phyloP scores from a whole-genome alignment of 1,140 invertebrate genomes.

The Chymomyza costata region DNA sequence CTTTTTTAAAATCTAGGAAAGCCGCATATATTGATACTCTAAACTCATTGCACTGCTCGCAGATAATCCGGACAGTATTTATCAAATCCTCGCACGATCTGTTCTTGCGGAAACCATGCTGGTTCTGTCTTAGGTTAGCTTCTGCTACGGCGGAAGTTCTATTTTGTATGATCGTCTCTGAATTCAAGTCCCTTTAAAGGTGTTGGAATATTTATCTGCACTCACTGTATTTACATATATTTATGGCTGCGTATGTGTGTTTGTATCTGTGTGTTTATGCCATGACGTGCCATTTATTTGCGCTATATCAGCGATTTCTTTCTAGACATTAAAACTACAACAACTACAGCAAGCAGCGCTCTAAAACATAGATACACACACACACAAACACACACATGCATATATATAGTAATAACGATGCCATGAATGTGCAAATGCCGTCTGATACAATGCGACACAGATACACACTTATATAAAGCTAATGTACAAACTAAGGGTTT shows the following conservation, averaged over 20 bases:
- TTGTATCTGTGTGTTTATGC: slow-evolving; percentile 7
- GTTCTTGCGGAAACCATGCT: no score
- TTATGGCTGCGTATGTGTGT: neutral
- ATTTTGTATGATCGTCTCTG: no score
- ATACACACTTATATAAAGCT: slow-evolving; percentile 44
- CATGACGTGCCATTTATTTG: slow-evolving; percentile 41
- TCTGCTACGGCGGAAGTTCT: no score
- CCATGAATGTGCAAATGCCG: slow-evolving; percentile 42
- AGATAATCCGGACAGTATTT: no score
- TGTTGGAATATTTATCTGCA: no score
- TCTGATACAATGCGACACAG: slow-evolving; percentile 32
- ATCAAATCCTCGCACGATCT: no score
- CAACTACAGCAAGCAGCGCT: neutral
- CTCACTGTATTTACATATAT: no score
- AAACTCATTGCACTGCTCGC: no score
- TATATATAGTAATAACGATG: slow-evolving; percentile 32
- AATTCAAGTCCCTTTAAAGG: no score
- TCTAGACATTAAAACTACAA: neutral
- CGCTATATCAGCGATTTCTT: slow-evolving; percentile 41
- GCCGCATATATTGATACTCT: no score
- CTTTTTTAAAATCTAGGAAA: no score
- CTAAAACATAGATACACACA: slow-evolving; percentile 9
- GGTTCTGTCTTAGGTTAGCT: no score
- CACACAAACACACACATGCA: slow-evolving; percentile 27
- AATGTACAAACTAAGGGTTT: slow-evolving; percentile 39